A percentile compares a stretch with the other conserved stretches of the same genome.
Evolutionary conservation across 2,888 invertebrate species (phyloP).

Genomic region (Cerastis rubricosa): DNA sequence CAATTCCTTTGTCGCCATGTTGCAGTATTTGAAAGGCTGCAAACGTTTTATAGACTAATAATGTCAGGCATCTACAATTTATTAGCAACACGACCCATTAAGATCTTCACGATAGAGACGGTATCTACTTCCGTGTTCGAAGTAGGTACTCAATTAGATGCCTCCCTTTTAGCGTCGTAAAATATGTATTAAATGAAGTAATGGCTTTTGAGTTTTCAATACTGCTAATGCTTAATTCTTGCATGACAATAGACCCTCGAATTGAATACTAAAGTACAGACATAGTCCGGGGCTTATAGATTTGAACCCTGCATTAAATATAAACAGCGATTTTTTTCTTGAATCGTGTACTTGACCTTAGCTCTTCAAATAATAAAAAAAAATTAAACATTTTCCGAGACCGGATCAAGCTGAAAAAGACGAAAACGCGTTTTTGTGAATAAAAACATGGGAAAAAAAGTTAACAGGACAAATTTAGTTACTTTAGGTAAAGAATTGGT

Average conservation of each 20-base stretch:
- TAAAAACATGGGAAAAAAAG: no score
- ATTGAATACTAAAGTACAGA: background rate
- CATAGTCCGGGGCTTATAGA: no score
- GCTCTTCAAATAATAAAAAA: no score
- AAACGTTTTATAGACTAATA: conserved; percentile 73
- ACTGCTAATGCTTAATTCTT: background rate
- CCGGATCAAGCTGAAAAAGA: no score
- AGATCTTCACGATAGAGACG: conserved; percentile 25
- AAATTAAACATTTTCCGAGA: no score
- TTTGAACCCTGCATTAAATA: no score
- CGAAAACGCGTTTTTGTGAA: no score
- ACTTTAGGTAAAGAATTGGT: no score
- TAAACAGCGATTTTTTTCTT: no score
- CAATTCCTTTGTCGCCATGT: conserved; percentile 21
- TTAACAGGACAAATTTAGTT: no score
- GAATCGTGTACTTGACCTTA: no score
- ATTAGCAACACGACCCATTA: conserved; percentile 72
- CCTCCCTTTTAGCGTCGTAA: conserved; percentile 5
- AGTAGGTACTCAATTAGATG: conserved; percentile 27
- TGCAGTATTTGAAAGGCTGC: conserved; percentile 57
- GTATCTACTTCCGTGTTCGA: conserved; percentile 21
- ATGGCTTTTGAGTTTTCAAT: background rate
- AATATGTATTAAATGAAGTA: background rate
- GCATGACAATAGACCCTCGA: background rate
- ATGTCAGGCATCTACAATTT: conserved; percentile 72